Base-by-base conservation (phyloP, 1,140 invertebrate species). In the Drosophila sp. region DNA sequence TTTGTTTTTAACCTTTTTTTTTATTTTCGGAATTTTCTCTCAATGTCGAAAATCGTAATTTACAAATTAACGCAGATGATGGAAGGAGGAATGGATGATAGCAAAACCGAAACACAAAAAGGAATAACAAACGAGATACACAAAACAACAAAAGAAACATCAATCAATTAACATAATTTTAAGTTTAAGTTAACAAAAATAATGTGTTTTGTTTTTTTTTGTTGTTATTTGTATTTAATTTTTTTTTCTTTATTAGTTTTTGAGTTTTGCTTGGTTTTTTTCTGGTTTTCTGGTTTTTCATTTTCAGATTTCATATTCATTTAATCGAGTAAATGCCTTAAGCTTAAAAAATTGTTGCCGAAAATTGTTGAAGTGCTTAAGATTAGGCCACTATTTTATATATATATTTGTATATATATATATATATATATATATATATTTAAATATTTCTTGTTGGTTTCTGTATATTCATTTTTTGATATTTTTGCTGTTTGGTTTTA, bases 401-500 rank as follows among this genome's bases (percentile, higher is more conserved):
- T 58, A 64, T 72, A 44, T 76, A 27, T 69, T 60, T 79, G 77
- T 77, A 70, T 79, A 70, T 80, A 50, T 62, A 38, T 58, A 40
- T 65, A 17, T 61, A 47, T 78, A 54, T 55, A 11, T 75, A 56
- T 70, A 50, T 78, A 35, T 63, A 60, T 79, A 65, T 73, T 75
- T 58, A 23, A 23, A 25, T 47, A 47, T 47, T 50, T 50, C 2
- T 50, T 50, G 23, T 50, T 50, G 44, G 44, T 50, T 50, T 41
- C n/a, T 41, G 40, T 41, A 41, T 41, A 41, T 41, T 41, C 11
- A 17, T 50, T 33, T 79, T 80, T 71, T 81, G 70, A 82, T 79
- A 72, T 86, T 82, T 75, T 63, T 79, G 80, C 76, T 79, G 72
- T 67, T 58, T 71, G 47, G 47, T 61, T 44, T 67, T 67, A 23